Base-by-base conservation (phyloP, 2,888 invertebrate genomes). In the Caenorhabditis becei region DNA sequence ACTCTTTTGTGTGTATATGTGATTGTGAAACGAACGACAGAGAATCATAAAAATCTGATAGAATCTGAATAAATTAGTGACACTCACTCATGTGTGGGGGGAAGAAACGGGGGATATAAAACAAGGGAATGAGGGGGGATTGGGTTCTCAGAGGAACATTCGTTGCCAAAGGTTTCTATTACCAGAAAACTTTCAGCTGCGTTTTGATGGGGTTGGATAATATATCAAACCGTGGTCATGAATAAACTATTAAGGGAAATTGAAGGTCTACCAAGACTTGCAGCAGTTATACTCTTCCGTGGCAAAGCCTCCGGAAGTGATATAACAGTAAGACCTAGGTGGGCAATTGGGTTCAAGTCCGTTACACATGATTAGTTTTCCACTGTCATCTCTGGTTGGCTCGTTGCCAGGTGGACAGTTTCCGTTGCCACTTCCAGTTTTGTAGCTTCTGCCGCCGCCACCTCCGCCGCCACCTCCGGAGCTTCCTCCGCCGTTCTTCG, bases 271-370 rank as follows among this genome's bases (percentile, higher is more conserved):
- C 86, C 86, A 88, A 59, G 88, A 87, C 71, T 87, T 89, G 82
- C 90, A 90, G 77, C 90, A 90, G 77, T 91, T 91, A 80, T 91
- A 90, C 35, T 88, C 88, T 59, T 86, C 90, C 18, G 86, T 86
- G 35, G 90, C 90, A 56, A 89, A 87, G 53, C 87, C 88, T 24
- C 90, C 91, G 11, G 83, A 79, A 20, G 91, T 90, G 35, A 90
- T 91, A 67, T 90, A 91, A 70, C 91, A 91, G 69, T 91, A 91
- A 20, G 88, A 87, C 26, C 89, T 74, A 2, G 91, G 89, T 18
- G 90, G 90, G 72, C 91, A 91, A 51, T 91, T 89, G 7, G 91
- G 91, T 58, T 86, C 87, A 49, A 89, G 75, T 10, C 89, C 91
- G 67, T 89, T 89, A 84, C 91, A 91, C 44, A 88, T 67, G 20